phyloP scores from a whole-genome alignment of 2,888 invertebrate genomes.

The Corbicula japonica region DNA sequence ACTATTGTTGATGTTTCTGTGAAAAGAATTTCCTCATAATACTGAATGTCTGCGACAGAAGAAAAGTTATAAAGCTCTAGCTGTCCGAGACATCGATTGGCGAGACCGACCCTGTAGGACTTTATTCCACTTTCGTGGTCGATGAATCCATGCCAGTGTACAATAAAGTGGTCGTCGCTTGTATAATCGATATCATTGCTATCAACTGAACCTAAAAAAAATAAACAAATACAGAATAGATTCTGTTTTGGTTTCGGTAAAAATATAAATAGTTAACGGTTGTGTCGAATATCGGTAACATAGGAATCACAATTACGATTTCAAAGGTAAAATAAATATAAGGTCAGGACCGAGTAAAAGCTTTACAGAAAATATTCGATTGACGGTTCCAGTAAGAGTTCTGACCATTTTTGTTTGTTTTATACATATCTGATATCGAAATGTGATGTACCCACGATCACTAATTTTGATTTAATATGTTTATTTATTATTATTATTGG shows the following conservation, averaged over 20 bases:
- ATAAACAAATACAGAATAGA: too few species aligned
- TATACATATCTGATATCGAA: too few species aligned
- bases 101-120: constrained; percentile 60
- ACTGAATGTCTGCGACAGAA: neutral
- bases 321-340: neutral
- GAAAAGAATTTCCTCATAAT: constrained; percentile 7
- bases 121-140: constrained; percentile 73
- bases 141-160: constrained; percentile 68
- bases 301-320: neutral
- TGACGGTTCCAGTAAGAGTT: too few species aligned
- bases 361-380: too few species aligned
- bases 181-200: constrained; percentile 68
- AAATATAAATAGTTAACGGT: neutral
- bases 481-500: too few species aligned
- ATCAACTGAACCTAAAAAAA: constrained; percentile 23
- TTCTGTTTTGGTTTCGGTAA: too few species aligned
- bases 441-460: too few species aligned
- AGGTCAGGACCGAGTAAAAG: neutral
- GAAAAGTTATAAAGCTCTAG: constrained; percentile 19
- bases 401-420: too few species aligned
- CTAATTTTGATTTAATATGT: too few species aligned
- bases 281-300: neutral
- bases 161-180: constrained; percentile 35
- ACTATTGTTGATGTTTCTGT: constrained; percentile 34
- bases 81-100: constrained; percentile 19